Base-by-base conservation (phyloP, 2,113 vertebrate genomes). In the Nematolebias whitei region DNA sequence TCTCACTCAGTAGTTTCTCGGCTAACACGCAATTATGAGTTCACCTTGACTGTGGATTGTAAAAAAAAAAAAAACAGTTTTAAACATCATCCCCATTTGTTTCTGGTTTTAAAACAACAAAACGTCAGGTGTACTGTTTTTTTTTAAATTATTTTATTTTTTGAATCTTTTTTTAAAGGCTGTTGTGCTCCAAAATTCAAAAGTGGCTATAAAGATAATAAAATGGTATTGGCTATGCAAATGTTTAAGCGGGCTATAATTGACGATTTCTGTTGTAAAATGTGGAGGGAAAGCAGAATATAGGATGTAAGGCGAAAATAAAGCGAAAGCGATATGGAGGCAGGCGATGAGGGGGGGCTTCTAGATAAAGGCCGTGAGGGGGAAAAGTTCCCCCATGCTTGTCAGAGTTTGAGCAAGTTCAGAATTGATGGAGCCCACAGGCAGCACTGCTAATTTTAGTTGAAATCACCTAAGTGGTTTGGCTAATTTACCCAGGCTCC, bases 391-490 rank as follows among this genome's bases (percentile, higher is more conserved):
- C 89, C 85, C 32, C 54, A 56, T 86, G 84, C 86, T 89, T 93
- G 87, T 92, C 91, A 91, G 83, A 91, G 85, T 93, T 92, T 90
- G 79, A 88, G 74, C 74, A 92, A 83, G 74, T 68, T 91, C 86
- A 90, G 88, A 93, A 89, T 88, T 87, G 90, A 88, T 88, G 85
- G 79, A 92, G 91, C 82, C 90, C 86, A 80, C 65, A 86, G 90
- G 87, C 88, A 86, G 88, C 74, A 76, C 85, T 83, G 89, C 89
- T 91, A 88, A 92, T 94, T 93, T 93, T 92, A 84, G 82, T 90
- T 89, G 91, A 93, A 89, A 85, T 91, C 89, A 92, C 87, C 79
- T 92, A 62, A 90, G 88, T 91, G 91, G 90, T 90, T 92, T 94
- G 91, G 87, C 75, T 92, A 57, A 87, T 93, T 94, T 93, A 92